A percentile compares a stretch with the other conserved stretches of the same genome.
phyloP scores from a whole-genome alignment of 2,113 vertebrate species.

The Urocynchramus pylzowi region DNA sequence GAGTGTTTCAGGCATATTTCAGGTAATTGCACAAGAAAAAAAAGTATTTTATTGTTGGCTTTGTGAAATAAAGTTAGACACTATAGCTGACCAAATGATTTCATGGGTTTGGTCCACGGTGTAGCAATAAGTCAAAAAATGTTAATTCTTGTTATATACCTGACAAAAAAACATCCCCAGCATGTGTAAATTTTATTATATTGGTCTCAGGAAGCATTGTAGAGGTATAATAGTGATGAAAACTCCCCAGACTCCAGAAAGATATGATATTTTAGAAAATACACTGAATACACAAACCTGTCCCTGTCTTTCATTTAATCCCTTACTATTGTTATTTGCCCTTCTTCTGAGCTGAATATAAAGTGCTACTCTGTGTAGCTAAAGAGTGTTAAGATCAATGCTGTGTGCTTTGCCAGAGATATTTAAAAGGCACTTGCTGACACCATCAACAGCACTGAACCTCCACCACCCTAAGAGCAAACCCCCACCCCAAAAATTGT shows the following conservation, averaged over 20 bases:
- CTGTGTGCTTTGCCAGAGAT: neutral
- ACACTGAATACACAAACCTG: neutral
- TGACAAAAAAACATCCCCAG: neutral
- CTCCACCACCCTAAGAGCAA: neutral
- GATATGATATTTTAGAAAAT: neutral
- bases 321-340: slow-evolving; percentile 2
- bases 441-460: neutral
- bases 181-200: neutral
- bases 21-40: neutral
- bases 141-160: neutral
- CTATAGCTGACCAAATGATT: neutral
- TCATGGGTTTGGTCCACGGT: neutral
- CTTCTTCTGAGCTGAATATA: neutral
- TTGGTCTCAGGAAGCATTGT: neutral
- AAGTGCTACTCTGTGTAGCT: neutral
- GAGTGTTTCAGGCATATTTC: neutral
- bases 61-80: neutral
- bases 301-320: neutral
- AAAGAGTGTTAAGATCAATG: neutral
- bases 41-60: neutral
- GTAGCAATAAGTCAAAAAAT: neutral
- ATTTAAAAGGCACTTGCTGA: neutral
- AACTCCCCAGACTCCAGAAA: neutral
- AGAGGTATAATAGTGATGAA: neutral
- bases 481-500: neutral